Base-by-base conservation (phyloP, 2,888 invertebrate species). In the Athetis lepigone region DNA sequence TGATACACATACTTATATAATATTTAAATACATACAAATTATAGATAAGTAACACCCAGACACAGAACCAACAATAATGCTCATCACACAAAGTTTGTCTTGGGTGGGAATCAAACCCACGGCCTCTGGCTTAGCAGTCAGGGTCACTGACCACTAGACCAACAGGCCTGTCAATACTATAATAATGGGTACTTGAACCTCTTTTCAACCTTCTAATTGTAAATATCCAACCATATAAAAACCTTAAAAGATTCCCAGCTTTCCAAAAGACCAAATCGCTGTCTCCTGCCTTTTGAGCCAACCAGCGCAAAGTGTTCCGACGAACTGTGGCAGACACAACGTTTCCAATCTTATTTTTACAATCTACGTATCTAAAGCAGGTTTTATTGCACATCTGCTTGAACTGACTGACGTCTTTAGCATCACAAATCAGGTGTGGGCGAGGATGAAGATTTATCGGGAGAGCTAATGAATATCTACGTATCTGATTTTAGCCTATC, bases 341-440 rank as follows among this genome's bases (percentile, higher is more conserved):
- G 72, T 57, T 80, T 86, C 83, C 90, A 89, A 91, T 92, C 89
- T 88, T 88, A 90, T 92, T 92, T 88, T 88, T 88, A 90, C 90
- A 89, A 89, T 88, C 86, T 87, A 85, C 86, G 87, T 86, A 82
- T 85, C 83, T 80, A 81, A 83, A 83, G 85, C 87, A 83, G 85
- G 85, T 90, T 90, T 88, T 75, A 71, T 75, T 61, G 65, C 64
- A 70, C 58, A 75, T 75, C 62, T 66, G 71, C 63, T 66, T 71
- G 51, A 61, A 69, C 56, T 71, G 60, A 70, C 68, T 61, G 33
- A 56, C 13, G 33, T 57, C 39, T 57, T 57, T 36, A 33, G 46
- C 46, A 64, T 56, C 52, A 58, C 55, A 58, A 58, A 68, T 68
- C 56, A 49, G 29, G 39, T 33, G 39, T 19, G 23, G 49, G 21